Base-by-base conservation (phyloP, 2,797 vertebrate species). In the Enteromius argenteus region DNA sequence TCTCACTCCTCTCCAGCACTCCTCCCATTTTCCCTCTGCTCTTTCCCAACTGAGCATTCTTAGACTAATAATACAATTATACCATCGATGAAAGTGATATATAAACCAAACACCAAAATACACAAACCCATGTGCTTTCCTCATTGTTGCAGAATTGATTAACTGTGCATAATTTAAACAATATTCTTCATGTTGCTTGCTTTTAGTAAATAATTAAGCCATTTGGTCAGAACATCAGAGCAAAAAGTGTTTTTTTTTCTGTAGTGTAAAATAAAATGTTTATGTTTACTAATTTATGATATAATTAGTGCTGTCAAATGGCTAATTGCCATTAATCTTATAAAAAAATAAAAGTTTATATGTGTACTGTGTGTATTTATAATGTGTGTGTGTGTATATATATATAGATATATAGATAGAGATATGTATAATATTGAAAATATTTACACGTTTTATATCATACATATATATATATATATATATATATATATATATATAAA, bases 1-100 rank as follows among this genome's bases (percentile, higher is more conserved):
- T 81, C 83, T 86, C 56, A 15, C 51, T 81, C 62, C 66, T 76
- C 69, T 19, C 5, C 44, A 21, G n/a, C 46, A 17, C 68, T 79
- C 58, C 42, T 56, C 53, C 69, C 21, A 37, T 73, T 62, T 71
- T 56, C 27, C n/a, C 23, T 32, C 68, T 78, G 71, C 21, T 83
- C 53, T 83, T 82, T 71, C 32, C 66, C 56, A 21, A 56, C 64
- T 39, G 15, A 78, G 32, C 39, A 11, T 66, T 19, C 35, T 53
- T 27, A 30, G 56, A 53, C 14, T 75, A 39, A 75, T 66, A 39
- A 75, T 19, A 27, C 42, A 49, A 35, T 32, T 32, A 73, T 23
- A 42, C 7, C 49, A 4, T 68, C 27, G 17, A 56, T 58, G 66
- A 32, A 62, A 66, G 58, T 32, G 42, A 23, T 23, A 51, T 42